phyloP scores from a whole-genome alignment of 2,797 vertebrate genomes.

The Rhinella marina region DNA sequence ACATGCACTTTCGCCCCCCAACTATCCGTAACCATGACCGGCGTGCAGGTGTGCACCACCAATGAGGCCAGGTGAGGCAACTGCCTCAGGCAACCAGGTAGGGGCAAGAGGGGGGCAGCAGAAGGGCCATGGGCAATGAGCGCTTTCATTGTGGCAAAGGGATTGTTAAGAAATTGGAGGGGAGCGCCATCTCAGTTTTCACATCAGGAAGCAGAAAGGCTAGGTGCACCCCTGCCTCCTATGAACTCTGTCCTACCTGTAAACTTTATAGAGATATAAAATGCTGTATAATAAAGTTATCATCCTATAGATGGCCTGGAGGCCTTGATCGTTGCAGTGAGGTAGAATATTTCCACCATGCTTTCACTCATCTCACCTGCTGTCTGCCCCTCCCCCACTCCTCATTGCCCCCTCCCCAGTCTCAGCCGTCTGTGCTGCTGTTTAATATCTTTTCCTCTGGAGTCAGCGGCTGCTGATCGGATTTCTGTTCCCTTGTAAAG shows the following conservation, averaged over 20 bases:
- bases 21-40: not conserved
- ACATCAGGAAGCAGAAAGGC: too few species aligned
- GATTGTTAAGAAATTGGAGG: too few species aligned
- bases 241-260: not conserved
- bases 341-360: conserved; percentile 11
- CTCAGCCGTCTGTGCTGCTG: conserved; percentile 50
- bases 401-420: not conserved
- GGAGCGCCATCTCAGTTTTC: too few species aligned
- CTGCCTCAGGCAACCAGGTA: too few species aligned
- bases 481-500: conserved; percentile 64
- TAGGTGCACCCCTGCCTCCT: not conserved
- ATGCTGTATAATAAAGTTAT: not conserved
- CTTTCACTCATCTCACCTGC: conserved; percentile 39
- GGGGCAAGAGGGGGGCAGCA: too few species aligned
- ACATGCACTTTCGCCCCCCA: not conserved
- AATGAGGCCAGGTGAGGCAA: too few species aligned
- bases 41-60: too few species aligned
- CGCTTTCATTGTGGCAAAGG: too few species aligned
- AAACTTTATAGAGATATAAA: not conserved
- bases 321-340: not conserved
- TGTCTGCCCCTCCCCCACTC: conserved; percentile 33
- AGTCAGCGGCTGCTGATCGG: conserved; percentile 62
- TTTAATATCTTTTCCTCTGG: conserved; percentile 62
- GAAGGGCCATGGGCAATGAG: not conserved
- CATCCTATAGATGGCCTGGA: not conserved